Percentiles rank a stretch among this genome's conserved stretches.
Conservation (phyloP, 1,140 invertebrate genomes). For the Drosophila navojoa region DNA sequence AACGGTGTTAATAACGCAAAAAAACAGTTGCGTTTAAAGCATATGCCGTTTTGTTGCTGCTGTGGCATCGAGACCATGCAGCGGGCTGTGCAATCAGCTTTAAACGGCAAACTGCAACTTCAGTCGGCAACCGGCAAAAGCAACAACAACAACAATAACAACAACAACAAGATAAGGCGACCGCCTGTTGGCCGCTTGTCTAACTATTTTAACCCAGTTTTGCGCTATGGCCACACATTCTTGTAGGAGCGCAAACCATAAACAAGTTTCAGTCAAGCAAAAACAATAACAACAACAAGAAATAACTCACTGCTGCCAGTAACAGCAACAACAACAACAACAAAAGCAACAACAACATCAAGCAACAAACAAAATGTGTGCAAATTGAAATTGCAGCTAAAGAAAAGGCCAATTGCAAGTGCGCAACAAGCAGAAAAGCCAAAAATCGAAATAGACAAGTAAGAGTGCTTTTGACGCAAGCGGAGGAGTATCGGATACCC, state of each 20-base stretch:
- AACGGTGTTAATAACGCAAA: conserved; percentile 57
- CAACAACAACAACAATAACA: conserved; percentile 19
- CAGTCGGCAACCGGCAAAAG: conserved; percentile 35
- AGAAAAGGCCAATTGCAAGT: conserved; percentile 57
- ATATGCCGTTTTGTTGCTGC: conserved; percentile 12
- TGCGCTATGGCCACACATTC: conserved; percentile 58
- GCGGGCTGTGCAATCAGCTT: conserved; percentile 41
- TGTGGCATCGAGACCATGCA: conserved; percentile 18
- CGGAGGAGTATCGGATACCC: not conserved
- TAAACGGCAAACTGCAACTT: conserved; percentile 50
- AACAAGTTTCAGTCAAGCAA: conserved; percentile 57
- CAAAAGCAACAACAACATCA: conserved; percentile 15
- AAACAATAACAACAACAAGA: conserved; percentile 29
- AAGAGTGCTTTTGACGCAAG: not conserved
- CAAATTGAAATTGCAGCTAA: conserved; percentile 59
- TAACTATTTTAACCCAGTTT: conserved; percentile 65
- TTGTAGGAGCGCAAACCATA: conserved; percentile 57
- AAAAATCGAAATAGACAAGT: conserved; percentile 7
- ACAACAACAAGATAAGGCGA: conserved; percentile 22
- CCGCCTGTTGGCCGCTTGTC: conserved; percentile 48
- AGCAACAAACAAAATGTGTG: conserved; percentile 40
- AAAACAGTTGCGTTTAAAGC: conserved; percentile 40
- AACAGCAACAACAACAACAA: conserved; percentile 40
- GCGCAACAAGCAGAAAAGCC: conserved; percentile 20
- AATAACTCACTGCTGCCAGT: conserved; percentile 15